Evolutionary conservation across 2,888 invertebrate genomes (phyloP).

Genomic region (Cheilosia soror): DNA sequence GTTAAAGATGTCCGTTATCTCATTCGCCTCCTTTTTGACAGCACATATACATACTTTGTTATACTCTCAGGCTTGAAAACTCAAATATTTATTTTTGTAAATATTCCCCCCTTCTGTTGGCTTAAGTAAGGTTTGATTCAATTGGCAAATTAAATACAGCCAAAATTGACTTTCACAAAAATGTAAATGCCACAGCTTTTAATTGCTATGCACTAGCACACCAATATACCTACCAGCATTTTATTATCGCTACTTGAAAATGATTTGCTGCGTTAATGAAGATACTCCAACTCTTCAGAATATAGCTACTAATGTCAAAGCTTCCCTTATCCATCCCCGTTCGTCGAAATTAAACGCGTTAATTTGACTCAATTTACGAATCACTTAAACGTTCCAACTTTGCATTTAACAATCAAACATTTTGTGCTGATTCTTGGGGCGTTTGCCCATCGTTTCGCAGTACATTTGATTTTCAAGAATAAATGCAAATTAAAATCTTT

Average conservation of each 20-base stretch:
- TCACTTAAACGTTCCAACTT: conserved; percentile 40
- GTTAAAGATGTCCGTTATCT: too few species aligned
- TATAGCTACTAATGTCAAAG: not conserved
- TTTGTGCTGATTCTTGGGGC: conserved; percentile 45
- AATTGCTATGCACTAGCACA: too few species aligned
- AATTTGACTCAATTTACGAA: conserved; percentile 55
- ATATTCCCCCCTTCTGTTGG: too few species aligned
- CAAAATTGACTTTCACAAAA: too few species aligned
- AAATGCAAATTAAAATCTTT: conserved; percentile 58
- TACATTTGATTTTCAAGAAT: conserved; percentile 47
- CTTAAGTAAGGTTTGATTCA: too few species aligned
- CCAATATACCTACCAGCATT: not conserved
- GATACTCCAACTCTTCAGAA: not conserved
- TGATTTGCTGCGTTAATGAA: conserved; percentile 12
- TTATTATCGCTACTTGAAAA: conserved; percentile 2
- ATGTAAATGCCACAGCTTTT: too few species aligned
- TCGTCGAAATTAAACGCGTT: conserved; percentile 15
- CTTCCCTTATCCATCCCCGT: not conserved
- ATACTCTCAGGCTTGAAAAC: too few species aligned
- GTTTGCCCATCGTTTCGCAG: conserved; percentile 42
- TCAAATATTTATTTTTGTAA: too few species aligned
- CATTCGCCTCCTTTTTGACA: too few species aligned
- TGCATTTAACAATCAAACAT: conserved; percentile 53
- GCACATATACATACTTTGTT: too few species aligned
- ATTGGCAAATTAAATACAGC: too few species aligned